phyloP scores from a whole-genome alignment of 2,113 vertebrate species.

The Chaetorhynchus papuensis region DNA sequence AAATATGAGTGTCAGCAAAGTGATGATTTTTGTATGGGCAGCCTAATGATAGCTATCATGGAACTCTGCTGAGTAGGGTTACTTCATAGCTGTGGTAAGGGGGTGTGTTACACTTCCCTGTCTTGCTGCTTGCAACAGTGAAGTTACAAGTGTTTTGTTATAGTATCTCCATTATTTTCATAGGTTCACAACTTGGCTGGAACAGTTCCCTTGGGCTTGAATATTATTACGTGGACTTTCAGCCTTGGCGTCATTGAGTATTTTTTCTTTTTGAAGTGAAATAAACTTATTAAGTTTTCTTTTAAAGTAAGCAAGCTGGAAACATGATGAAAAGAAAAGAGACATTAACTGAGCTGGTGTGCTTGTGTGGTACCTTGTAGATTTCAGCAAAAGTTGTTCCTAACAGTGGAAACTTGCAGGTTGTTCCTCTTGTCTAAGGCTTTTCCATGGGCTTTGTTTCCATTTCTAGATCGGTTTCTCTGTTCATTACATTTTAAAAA shows the following conservation, averaged over 20 bases:
- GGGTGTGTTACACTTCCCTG: neutral
- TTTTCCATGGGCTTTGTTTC: neutral
- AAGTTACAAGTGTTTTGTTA: neutral
- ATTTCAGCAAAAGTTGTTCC: neutral
- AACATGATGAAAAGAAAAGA: neutral
- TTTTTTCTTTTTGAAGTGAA: constrained; percentile 2
- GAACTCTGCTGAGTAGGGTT: neutral
- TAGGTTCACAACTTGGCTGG: neutral
- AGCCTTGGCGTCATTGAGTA: neutral
- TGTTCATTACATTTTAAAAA: neutral
- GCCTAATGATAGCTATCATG: neutral
- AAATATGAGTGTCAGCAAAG: neutral
- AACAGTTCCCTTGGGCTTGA: neutral
- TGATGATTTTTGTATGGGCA: neutral
- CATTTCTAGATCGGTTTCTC: neutral
- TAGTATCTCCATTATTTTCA: neutral
- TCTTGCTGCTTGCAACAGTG: neutral
- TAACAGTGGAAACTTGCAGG: neutral
- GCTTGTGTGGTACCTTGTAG: neutral
- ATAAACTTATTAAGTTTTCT: constrained; percentile 5
- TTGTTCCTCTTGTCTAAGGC: neutral
- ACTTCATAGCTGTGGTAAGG: neutral
- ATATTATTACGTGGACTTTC: neutral
- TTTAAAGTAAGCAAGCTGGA: constrained; percentile 4
- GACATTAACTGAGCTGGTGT: neutral